Conservation (phyloP, 2,113 vertebrate species). For the Columbina picui region DNA sequence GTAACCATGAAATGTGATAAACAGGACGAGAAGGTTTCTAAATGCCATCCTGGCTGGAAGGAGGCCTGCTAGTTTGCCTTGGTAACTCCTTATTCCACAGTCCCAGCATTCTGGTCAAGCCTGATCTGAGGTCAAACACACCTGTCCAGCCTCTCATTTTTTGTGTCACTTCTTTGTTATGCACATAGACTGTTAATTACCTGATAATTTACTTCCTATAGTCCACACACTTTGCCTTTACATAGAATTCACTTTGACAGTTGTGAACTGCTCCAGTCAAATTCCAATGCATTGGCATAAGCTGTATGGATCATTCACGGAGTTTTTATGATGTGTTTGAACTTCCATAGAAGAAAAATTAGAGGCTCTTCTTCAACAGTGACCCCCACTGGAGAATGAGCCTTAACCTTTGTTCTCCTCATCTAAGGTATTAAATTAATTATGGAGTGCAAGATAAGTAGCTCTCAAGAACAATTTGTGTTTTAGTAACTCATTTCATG, state of each 20-base stretch:
- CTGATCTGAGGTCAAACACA: neutral
- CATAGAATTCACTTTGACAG: neutral
- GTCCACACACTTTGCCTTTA: neutral
- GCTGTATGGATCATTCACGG: neutral
- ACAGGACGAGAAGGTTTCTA: neutral
- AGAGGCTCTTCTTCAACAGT: conserved; percentile 21
- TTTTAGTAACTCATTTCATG: conserved; percentile 30
- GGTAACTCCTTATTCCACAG: neutral
- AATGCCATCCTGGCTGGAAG: neutral
- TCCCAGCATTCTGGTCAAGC: neutral
- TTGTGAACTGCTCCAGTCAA: neutral
- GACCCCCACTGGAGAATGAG: conserved; percentile 22
- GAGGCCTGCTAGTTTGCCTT: neutral
- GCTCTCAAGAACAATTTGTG: conserved; percentile 49
- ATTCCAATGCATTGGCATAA: neutral
- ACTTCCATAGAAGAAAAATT: neutral
- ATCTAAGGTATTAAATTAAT: conserved; percentile 63
- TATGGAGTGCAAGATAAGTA: conserved; percentile 54
- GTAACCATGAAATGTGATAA: neutral
- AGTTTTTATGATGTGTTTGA: neutral
- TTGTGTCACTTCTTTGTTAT: neutral
- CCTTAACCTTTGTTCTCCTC: conserved; percentile 45
- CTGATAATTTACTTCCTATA: neutral
- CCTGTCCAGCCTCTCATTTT: neutral
- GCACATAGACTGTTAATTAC: neutral